A percentile compares a stretch with the other conserved stretches of the same genome.
Evolutionary conservation across 2,797 vertebrate species (phyloP).

Genomic region (Amphiprion clarkii): DNA sequence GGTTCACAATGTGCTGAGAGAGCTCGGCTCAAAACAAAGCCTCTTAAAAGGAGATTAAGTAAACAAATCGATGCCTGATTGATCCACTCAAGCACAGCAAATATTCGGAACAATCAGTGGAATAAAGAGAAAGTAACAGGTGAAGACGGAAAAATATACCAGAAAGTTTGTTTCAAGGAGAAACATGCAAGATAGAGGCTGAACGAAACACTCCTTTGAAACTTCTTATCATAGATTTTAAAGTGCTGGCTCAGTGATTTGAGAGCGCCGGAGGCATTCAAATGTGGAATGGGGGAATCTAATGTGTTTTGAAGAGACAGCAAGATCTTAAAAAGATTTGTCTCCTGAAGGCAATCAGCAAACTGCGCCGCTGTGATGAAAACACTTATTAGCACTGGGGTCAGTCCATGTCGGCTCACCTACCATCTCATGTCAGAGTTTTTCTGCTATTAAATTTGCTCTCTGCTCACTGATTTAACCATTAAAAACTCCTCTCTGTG

Average conservation of each 20-base stretch:
- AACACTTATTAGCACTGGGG: background rate
- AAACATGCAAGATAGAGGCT: conserved; percentile 9
- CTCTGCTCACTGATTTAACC: no score
- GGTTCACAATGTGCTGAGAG: conserved; percentile 16
- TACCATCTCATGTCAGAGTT: no score
- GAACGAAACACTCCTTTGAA: conserved; percentile 31
- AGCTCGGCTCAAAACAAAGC: conserved; percentile 32
- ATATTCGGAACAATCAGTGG: background rate
- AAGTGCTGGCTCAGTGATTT: conserved; percentile 34
- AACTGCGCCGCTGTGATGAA: conserved; percentile 21
- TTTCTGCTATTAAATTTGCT: no score
- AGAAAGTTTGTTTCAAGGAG: conserved; percentile 7
- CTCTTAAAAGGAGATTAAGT: conserved; percentile 8
- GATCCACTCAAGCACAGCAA: conserved; percentile 19
- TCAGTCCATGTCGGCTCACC: no score
- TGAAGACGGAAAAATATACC: background rate
- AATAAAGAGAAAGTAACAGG: background rate
- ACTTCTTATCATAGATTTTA: conserved; percentile 29
- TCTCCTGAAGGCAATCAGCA: conserved; percentile 27
- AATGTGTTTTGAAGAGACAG: conserved; percentile 29
- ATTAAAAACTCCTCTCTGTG: no score
- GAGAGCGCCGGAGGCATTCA: conserved; percentile 7
- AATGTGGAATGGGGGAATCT: conserved; percentile 20
- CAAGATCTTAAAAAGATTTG: conserved; percentile 25
- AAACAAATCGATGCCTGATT: conserved; percentile 43